Percentiles rank a stretch among this genome's conserved stretches.
These are phyloP conservation scores for Ammodytes marinus DNA, from an alignment of 2,113 vertebrate genomes.

Conservation along the genomic window DNA sequence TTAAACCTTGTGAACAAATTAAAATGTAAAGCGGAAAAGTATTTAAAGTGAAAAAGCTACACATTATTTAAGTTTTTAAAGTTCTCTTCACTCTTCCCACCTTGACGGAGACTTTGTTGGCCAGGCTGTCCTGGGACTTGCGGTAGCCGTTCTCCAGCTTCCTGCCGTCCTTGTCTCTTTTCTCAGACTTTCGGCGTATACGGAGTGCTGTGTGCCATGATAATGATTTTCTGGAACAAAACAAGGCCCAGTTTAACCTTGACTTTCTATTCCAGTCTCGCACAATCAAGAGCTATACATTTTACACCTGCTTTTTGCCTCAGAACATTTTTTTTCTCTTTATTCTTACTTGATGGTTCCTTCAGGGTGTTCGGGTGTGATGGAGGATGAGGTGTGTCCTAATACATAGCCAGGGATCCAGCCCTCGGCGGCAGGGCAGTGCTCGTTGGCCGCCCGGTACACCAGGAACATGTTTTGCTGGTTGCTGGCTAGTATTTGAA, in stretches of 20 bases:
- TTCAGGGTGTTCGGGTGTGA: slow-evolving; percentile 92
- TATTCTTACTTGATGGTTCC: slow-evolving; percentile 96
- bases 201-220: slow-evolving; percentile 99
- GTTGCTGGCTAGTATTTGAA: slow-evolving; percentile 99
- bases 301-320: neutral
- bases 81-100: slow-evolving; percentile 70
- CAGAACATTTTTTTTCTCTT: neutral
- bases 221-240: slow-evolving; percentile 92
- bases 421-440: slow-evolving; percentile 98
- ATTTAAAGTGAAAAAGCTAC: too few species aligned
- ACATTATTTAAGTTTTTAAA: neutral
- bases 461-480: slow-evolving; percentile 99
- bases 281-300: neutral
- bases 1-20: slow-evolving; percentile 13
- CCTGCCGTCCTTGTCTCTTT: slow-evolving; percentile 91
- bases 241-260: too few species aligned
- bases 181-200: slow-evolving; percentile 97
- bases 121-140: slow-evolving; percentile 94
- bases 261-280: neutral
- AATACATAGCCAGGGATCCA: slow-evolving; percentile 99
- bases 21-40: neutral
- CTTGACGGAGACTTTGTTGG: slow-evolving; percentile 98
- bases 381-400: slow-evolving; percentile 94
- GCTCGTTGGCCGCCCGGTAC: slow-evolving; percentile 97
- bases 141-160: slow-evolving; percentile 95